Evolutionary conservation across 1,140 invertebrate species (phyloP), one percentile per base, ranked within the genome.

Genomic region (Galleria mellonella): DNA sequence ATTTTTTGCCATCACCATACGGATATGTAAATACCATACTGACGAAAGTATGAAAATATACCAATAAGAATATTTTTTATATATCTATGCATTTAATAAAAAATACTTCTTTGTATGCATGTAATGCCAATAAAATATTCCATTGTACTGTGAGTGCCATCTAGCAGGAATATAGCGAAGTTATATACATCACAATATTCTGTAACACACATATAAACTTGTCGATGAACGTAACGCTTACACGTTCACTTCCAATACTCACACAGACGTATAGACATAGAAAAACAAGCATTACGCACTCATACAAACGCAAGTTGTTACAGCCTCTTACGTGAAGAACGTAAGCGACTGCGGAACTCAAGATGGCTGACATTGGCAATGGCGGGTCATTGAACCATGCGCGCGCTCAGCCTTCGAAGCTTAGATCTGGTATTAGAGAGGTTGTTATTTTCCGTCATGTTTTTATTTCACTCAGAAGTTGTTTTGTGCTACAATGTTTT

Each of bases 281-380:
- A 82, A 82, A 82, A 82, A 82, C 69, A 62, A 81, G 55, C 77
- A 78, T 74, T 79, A 83, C 51, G 28, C 39, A 78, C 73, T 30
- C 73, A 82, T 77, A 84, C 77, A 52, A 56, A 49, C 59, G 46
- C 52, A 42, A 43, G 64, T 51, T 60, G 64, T 82, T 82, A 82
- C 81, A 81, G 76, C 74, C 71, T 82, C 77, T 82, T 84, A 82
- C 77, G 81, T 81, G 75, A 82, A 69, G 75, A 74, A 79, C 75
- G 76, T 81, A 83, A 83, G 76, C 79, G 69, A 73, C 62, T 74
- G 77, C 79, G 79, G 77, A 81, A 82, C 77, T 79, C 78, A 82
- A 81, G 71, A 82, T 84, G 76, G 78, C 78, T 85, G 78, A 85
- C 78, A 83, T 84, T 83, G 81, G 81, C 81, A 83, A 79, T 84